phyloP scores from a whole-genome alignment of 2,888 invertebrate genomes.

The Notodonta dromedarius region DNA sequence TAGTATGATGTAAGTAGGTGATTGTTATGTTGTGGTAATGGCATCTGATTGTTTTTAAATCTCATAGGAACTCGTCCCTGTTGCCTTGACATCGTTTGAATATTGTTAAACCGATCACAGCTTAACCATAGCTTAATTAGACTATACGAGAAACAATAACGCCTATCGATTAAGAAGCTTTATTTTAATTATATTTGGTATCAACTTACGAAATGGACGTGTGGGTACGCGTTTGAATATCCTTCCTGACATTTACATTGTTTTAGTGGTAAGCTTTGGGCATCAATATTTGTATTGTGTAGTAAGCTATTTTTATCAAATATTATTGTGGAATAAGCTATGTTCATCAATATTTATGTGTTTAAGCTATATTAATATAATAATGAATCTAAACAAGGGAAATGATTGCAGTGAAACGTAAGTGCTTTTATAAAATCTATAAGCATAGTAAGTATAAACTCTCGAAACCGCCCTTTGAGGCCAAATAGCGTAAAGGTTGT shows the following conservation, averaged over 20 bases:
- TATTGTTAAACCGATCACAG: slow-evolving; percentile 30
- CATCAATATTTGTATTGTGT: slow-evolving; percentile 36
- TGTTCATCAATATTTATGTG: slow-evolving; percentile 6
- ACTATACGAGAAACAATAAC: slow-evolving; percentile 15
- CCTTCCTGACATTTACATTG: background rate
- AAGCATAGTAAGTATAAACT: slow-evolving; percentile 4
- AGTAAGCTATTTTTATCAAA: slow-evolving; percentile 50
- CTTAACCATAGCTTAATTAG: slow-evolving; percentile 14
- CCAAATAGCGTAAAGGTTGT: slow-evolving; percentile 60
- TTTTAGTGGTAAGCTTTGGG: slow-evolving; percentile 3
- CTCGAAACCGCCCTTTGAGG: slow-evolving; percentile 41
- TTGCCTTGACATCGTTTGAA: slow-evolving; percentile 22
- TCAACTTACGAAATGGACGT: background rate
- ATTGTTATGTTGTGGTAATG: slow-evolving; percentile 35
- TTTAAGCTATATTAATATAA: slow-evolving; percentile 35
- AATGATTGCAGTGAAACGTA: slow-evolving; percentile 44
- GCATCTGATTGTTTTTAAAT: slow-evolving; percentile 15
- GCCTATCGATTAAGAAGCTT: slow-evolving; percentile 34
- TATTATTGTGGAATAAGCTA: slow-evolving; percentile 4
- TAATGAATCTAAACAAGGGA: slow-evolving; percentile 64
- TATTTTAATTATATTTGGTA: slow-evolving; percentile 28
- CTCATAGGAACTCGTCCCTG: slow-evolving; percentile 11
- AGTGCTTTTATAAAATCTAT: slow-evolving; percentile 41
- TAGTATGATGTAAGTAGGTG: slow-evolving; percentile 25
- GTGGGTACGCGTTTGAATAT: background rate